These are phyloP conservation scores for Pterocles gutturalis DNA, from an alignment of 2,113 vertebrate species.

Conservation along the genomic window DNA sequence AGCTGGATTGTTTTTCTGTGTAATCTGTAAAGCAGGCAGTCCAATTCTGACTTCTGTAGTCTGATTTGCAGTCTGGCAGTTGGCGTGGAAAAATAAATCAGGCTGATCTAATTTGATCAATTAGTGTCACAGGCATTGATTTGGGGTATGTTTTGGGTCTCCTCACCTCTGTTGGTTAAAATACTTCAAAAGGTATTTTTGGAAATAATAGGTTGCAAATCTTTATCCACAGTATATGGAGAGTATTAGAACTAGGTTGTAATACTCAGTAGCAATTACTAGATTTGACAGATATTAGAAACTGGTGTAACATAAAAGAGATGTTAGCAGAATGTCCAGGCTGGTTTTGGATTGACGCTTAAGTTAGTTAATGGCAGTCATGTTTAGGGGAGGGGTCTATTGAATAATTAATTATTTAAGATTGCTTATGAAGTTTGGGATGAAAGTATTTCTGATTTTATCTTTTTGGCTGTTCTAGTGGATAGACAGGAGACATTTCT, in stretches of 20 bases:
- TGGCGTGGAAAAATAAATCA: background rate
- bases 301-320: background rate
- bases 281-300: background rate
- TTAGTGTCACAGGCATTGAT: background rate
- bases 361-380: background rate
- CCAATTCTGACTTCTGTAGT: background rate
- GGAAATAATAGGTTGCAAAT: background rate
- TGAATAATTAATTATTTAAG: background rate
- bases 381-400: background rate
- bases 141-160: background rate
- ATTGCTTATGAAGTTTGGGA: background rate
- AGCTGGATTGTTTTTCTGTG: background rate
- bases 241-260: background rate
- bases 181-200: background rate
- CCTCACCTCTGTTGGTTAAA: background rate
- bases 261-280: accelerated
- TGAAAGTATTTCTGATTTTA: background rate
- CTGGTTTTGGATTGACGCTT: background rate
- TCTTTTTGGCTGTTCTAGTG: background rate
- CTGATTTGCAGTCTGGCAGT: background rate
- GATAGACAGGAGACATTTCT: background rate
- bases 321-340: background rate
- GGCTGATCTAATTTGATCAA: background rate
- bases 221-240: background rate
- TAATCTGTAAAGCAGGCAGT: background rate